Evolutionary conservation across 2,888 invertebrate genomes (phyloP), one percentile per base, ranked within the genome.

Genomic region (Strigamia maritima): DNA sequence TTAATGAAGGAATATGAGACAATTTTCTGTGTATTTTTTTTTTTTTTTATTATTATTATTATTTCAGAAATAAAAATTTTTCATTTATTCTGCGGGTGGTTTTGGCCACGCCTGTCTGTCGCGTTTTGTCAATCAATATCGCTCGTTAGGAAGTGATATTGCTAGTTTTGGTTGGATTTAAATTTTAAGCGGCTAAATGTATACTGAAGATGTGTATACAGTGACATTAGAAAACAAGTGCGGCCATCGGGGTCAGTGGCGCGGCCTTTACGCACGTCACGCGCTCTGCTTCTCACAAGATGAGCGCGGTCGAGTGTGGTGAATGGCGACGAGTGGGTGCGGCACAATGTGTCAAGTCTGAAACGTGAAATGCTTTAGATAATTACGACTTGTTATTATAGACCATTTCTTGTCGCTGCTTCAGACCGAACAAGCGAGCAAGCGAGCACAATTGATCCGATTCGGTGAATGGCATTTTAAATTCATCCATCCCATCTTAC

Each of bases 231-330:
- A 54, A 54, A n/a, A n/a, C 54, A 54, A 54, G 54, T 19, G 19
- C 22, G 54, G n/a, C n/a, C 54, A 54, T 19, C n/a, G 54, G 54
- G 54, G 54, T 54, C 54, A 54, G 54, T 54, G 54, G 54, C 54
- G 54, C 19, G 54, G 54, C 54, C 54, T 54, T n/a, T 54, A 2
- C 54, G 16, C 54, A 54, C 54, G 54, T 54, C 54, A 54, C 54
- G 54, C 54, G 54, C 54, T 19, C 19, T 19, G 54, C 54, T 54
- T n/a, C 54, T 54, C n/a, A 1, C 54, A 19, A 54, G 54, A 54
- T 54, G 54, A 54, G n/a, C 54, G 54, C 54, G 54, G 54, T 54
- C 54, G 54, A 54, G 54, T 54, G 54, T 54, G 54, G 54, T 54
- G 19, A 54, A 54, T 54, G 54, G 54, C 54, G 54, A 54, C 54